Evolutionary conservation across 2,113 vertebrate genomes (phyloP), one percentile per base, ranked within the genome.

Genomic region (Syrmaticus mikado): DNA sequence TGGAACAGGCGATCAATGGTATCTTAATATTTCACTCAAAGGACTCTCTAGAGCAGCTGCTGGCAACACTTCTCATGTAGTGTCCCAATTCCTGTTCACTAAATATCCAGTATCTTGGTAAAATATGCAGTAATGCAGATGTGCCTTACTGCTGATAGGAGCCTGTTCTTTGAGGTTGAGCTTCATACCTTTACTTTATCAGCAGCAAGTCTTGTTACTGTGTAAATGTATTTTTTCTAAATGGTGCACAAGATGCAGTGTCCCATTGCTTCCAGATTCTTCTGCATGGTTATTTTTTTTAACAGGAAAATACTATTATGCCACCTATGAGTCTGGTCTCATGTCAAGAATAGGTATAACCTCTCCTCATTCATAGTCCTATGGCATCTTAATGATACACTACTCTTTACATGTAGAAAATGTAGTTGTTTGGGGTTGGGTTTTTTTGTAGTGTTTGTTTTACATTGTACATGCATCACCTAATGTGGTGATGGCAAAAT

Each of bases 401-500:
- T 41, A 30, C 38, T 14, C 5, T 30, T 70, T 76, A 43, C 6
- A 34, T 25, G 8, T 45, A 52, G 9, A 25, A 41, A 25, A 32
- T 5, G 21, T 45, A 5, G 9, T 55, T 30, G n/a, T 53, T 0
- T 43, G 41, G 41, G 41, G 41, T 16, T n/a, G n/a, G n/a, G n/a
- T 41, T 6, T 43, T 43, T 43, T 52, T 45, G 3, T 52, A 40
- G 18, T 3, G 8, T 68, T 76, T 87, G 11, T 4, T 41, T 60
- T 28, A n/a, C 40, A 21, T 19, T 8, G 6, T 0, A 2, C 21
- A 13, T 3, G 1, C 30, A 8, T 38, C 20, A 43, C 10, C 34
- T 28, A 15, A 53, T 62, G 22, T 27, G 25, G 14, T 71, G 6
- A 4, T 19, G 53, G 19, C n/a, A 55, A 46, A 84, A 53, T 11